Evolutionary conservation across 2,797 vertebrate genomes (phyloP), one percentile per base, ranked within the genome.

Genomic region (Euthynnus affinis): DNA sequence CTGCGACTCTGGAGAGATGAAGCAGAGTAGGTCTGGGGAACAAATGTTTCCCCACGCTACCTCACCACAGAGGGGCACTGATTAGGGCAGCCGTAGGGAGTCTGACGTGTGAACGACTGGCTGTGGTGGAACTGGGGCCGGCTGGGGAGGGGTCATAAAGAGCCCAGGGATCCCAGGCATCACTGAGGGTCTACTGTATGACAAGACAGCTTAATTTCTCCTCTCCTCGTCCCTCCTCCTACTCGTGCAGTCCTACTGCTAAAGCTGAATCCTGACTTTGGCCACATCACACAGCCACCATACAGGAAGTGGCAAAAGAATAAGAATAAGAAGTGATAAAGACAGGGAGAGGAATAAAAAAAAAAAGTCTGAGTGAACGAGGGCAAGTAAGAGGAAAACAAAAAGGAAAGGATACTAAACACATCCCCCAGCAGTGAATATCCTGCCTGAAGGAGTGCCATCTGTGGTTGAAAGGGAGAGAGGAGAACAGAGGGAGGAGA

Each of bases 41-140:
- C 93, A 94, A 94, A 93, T 91, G 90, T 92, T 92, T 91, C 85
- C 81, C 86, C 83, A 85, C 80, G 73, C 89, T 88, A 77, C 84
- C 78, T 78, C 72, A 81, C 87, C 88, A 7, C 92, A 92, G 80
- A 83, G 81, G 74, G 86, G 53, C 84, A 76, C 74, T 68, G 87
- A 88, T 85, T 76, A 80, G 51, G 69, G 74, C 42, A 56, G 73
- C 79, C 23, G 3, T 51, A 53, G 87, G 82, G 81, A 85, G 82
- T 81, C 85, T 89, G 88, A 92, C 67, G 76, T 90, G 88, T 92
- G 77, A 93, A 93, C 56, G 68, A 53, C 75, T 64, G 67, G 74
- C 69, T 83, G 81, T 18, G 86, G 85, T 80, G 52, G 66, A 59
- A 85, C 77, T 22, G 23, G 32, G 32, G 76, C 69, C 13, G 48